These are phyloP conservation scores for Blennius ocellaris DNA, from an alignment of 2,113 vertebrate species.

Conservation along the genomic window DNA sequence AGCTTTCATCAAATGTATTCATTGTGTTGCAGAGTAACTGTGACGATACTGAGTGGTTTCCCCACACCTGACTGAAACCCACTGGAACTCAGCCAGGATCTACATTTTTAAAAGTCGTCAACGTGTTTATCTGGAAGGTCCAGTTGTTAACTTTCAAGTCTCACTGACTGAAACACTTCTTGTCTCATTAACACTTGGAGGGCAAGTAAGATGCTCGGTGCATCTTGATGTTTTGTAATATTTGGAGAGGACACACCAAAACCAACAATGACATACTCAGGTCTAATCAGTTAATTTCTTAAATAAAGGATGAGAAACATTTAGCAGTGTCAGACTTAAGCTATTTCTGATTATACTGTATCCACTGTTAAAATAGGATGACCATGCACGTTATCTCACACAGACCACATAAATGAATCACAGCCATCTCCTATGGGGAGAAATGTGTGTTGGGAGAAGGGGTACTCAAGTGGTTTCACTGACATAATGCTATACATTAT, in stretches of 20 bases:
- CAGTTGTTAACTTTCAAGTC: constrained; percentile 55
- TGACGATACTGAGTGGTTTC: no score
- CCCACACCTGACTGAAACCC: no score
- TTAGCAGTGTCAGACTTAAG: no score
- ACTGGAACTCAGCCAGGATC: no score
- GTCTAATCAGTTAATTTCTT: no score
- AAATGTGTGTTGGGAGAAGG: not conserved
- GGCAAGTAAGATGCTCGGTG: constrained; percentile 50
- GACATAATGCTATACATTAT: constrained; percentile 45
- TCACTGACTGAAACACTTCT: not conserved
- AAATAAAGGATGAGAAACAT: no score
- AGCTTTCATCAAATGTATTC: no score
- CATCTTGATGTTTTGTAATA: constrained; percentile 24
- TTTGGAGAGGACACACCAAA: constrained; percentile 3
- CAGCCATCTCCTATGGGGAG: not conserved
- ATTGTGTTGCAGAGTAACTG: not conserved
- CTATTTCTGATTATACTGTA: not conserved
- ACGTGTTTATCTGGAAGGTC: constrained; percentile 34
- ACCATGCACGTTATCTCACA: not conserved
- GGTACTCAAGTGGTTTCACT: constrained; percentile 31
- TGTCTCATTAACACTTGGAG: constrained; percentile 60
- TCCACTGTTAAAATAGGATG: no score
- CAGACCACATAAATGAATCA: not conserved
- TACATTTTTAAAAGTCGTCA: not conserved
- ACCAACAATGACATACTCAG: not conserved